These are phyloP conservation scores for Conomelus anceps DNA, from an alignment of 2,888 invertebrate species.

Conservation along the genomic window DNA sequence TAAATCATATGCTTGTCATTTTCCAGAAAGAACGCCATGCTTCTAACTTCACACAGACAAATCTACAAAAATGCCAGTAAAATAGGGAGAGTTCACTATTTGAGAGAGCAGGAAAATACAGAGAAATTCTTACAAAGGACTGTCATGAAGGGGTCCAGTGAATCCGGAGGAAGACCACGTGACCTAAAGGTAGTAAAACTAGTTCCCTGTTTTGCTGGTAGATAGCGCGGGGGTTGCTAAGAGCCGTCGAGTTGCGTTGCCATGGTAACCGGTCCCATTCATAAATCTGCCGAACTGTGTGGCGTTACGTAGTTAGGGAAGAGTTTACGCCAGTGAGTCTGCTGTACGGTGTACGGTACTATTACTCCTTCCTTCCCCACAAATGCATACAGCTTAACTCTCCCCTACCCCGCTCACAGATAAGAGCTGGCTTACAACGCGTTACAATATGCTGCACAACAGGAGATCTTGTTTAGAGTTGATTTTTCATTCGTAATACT, in stretches of 20 bases:
- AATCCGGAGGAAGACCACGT: not conserved
- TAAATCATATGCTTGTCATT: too few species aligned
- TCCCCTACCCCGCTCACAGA: not conserved
- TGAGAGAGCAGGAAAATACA: not conserved
- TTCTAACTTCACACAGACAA: too few species aligned
- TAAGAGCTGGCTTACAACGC: not conserved
- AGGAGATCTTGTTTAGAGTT: not conserved
- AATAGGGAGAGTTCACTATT: too few species aligned
- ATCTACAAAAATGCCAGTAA: too few species aligned
- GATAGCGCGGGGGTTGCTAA: not conserved
- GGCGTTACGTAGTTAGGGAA: not conserved
- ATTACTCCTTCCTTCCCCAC: not conserved
- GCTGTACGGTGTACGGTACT: not conserved
- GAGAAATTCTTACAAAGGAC: not conserved
- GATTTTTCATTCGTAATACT: not conserved
- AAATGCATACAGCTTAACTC: not conserved
- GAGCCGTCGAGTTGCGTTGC: not conserved
- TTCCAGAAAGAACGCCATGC: too few species aligned
- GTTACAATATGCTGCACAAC: not conserved
- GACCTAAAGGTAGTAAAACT: not conserved
- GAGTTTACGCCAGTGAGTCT: not conserved
- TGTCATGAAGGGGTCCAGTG: not conserved
- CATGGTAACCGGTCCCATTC: not conserved
- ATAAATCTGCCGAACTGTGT: not conserved
- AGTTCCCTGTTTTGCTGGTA: not conserved